These are phyloP conservation scores for Schrankia costaestrigalis DNA, from an alignment of 2,888 invertebrate genomes.

Conservation along the genomic window DNA sequence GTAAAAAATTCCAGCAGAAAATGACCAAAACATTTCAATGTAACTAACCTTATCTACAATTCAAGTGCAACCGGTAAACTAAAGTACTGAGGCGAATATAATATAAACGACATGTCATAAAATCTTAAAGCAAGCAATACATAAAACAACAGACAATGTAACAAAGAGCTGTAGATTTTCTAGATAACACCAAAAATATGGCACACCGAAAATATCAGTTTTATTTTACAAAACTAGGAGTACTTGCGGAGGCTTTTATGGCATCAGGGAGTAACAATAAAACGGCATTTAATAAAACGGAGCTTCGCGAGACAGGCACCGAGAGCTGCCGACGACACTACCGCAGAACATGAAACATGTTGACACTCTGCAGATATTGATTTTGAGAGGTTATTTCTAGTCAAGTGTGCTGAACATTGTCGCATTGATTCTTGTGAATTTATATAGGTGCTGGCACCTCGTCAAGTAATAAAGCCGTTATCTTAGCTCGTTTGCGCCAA, in stretches of 20 bases:
- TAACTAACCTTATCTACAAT: slow-evolving; percentile 43
- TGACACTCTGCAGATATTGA: slow-evolving; percentile 44
- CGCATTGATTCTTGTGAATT: slow-evolving; percentile 53
- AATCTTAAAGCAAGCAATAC: slow-evolving; percentile 49
- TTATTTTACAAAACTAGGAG: slow-evolving; percentile 60
- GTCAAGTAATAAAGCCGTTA: slow-evolving; percentile 70
- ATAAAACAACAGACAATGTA: slow-evolving; percentile 62
- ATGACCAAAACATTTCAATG: too few species aligned
- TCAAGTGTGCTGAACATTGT: slow-evolving; percentile 34
- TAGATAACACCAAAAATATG: slow-evolving; percentile 51
- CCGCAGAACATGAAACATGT: slow-evolving; percentile 34
- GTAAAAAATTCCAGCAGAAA: too few species aligned
- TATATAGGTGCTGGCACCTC: slow-evolving; percentile 53
- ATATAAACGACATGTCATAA: slow-evolving; percentile 55
- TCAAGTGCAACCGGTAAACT: slow-evolving; percentile 42
- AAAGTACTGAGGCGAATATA: slow-evolving; percentile 45
- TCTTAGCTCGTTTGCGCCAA: slow-evolving; percentile 65
- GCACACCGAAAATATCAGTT: slow-evolving; percentile 50
- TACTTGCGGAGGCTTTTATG: slow-evolving; percentile 52
- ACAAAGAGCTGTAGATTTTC: slow-evolving; percentile 49
- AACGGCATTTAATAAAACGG: slow-evolving; percentile 57
- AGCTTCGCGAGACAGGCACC: slow-evolving; percentile 35
- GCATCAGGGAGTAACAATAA: slow-evolving; percentile 47
- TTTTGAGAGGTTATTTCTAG: slow-evolving; percentile 41
- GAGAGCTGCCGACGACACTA: slow-evolving; percentile 23